Percentiles rank a stretch among this genome's conserved stretches.
phyloP scores from a whole-genome alignment of 2,888 invertebrate species.

The Gerris lacustris region DNA sequence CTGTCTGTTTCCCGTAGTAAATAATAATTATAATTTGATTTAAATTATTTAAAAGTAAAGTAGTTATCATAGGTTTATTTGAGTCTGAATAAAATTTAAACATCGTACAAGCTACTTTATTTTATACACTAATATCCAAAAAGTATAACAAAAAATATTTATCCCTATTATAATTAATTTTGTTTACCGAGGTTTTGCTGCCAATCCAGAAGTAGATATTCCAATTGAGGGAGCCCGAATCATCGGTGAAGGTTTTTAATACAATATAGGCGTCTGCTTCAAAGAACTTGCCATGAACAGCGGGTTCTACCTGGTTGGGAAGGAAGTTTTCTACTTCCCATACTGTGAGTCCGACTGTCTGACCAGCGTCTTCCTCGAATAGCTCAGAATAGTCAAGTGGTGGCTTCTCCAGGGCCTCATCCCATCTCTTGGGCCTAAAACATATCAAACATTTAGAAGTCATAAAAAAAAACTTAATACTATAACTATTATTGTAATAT shows the following conservation, averaged over 20 bases:
- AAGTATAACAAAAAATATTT: too few relatives aligned
- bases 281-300: slow-evolving; percentile 66
- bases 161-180: not conserved
- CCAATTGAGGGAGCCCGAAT: slow-evolving; percentile 75
- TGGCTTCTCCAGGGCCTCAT: slow-evolving; percentile 75
- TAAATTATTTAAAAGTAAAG: slow-evolving; percentile 4
- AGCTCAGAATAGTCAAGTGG: slow-evolving; percentile 93
- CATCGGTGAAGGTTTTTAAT: slow-evolving; percentile 73
- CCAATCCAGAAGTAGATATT: slow-evolving; percentile 99
- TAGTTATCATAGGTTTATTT: not conserved
- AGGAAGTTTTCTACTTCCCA: slow-evolving; percentile 99
- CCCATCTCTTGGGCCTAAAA: slow-evolving; percentile 83
- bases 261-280: slow-evolving; percentile 98
- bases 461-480: slow-evolving; percentile 14
- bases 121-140: too few relatives aligned
- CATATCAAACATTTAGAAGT: slow-evolving; percentile 15
- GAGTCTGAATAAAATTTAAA: not conserved
- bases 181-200: slow-evolving; percentile 71
- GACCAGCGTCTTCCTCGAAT: slow-evolving; percentile 90
- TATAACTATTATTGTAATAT: not conserved
- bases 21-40: not conserved
- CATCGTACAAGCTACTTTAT: not conserved
- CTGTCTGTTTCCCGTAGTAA: too few relatives aligned
- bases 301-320: slow-evolving; percentile 87
- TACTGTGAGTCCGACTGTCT: slow-evolving; percentile 77